Percentiles rank a stretch among this genome's conserved stretches.
Conservation (phyloP, 1,140 invertebrate genomes). For the Latrodectus geometricus region DNA sequence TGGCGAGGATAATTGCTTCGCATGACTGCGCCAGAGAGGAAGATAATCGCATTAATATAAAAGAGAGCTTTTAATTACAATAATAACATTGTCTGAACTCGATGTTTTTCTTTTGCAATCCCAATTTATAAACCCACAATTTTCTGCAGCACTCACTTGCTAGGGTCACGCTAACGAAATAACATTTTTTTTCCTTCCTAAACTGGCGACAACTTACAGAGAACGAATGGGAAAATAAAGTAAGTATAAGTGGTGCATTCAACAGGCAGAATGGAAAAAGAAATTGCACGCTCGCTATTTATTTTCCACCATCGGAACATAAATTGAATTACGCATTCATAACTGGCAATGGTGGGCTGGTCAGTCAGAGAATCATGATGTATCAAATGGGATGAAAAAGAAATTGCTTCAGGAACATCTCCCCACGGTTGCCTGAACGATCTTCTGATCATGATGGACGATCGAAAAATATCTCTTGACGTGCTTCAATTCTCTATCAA, state of each 20-base stretch:
- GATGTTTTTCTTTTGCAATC: not conserved
- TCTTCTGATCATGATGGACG: constrained; percentile 32
- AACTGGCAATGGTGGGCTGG: constrained; percentile 21
- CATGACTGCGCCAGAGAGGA: not conserved
- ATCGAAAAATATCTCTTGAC: constrained; percentile 12
- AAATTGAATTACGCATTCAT: constrained; percentile 48
- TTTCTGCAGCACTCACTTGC: not conserved
- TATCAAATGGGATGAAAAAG: not conserved
- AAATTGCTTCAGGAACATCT: not conserved
- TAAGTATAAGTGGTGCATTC: not conserved
- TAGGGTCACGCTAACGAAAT: not conserved
- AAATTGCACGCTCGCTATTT: not conserved
- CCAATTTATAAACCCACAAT: not conserved
- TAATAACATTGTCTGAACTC: not conserved
- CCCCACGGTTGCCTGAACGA: not conserved
- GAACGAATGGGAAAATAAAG: not conserved
- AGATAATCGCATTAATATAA: not conserved
- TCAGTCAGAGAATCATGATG: not conserved
- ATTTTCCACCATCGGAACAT: constrained; percentile 2
- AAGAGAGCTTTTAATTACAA: not conserved
- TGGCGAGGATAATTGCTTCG: not conserved
- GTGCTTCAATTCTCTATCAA: not conserved
- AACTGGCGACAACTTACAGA: not conserved
- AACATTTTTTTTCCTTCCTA: not conserved
- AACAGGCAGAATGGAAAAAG: not conserved